These are phyloP conservation scores for Drosophila greeni DNA, from an alignment of 2,888 invertebrate species.

Conservation along the genomic window DNA sequence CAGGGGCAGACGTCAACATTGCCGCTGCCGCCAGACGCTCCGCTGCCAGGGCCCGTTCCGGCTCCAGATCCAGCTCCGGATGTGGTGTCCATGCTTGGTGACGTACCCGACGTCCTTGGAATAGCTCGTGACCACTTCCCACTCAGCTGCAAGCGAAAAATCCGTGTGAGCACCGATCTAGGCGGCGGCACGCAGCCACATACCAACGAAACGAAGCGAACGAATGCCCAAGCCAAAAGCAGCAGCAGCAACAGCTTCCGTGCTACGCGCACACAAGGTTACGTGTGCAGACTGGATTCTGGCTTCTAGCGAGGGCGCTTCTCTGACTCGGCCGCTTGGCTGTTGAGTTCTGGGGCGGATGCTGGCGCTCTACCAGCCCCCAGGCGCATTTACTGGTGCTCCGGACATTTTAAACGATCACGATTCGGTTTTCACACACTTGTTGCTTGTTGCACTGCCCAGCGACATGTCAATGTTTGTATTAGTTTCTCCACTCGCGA, in stretches of 20 bases:
- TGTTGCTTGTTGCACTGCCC: slow-evolving; percentile 57
- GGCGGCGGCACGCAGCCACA: slow-evolving; percentile 26
- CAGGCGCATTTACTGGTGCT: slow-evolving; percentile 22
- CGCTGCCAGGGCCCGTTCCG: slow-evolving; percentile 25
- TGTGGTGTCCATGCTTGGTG: slow-evolving; percentile 56
- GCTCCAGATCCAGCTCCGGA: slow-evolving; percentile 42
- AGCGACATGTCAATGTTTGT: slow-evolving; percentile 75
- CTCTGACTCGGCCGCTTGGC: background rate
- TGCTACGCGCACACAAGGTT: slow-evolving; percentile 79
- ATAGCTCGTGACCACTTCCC: slow-evolving; percentile 22
- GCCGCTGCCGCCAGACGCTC: slow-evolving; percentile 19
- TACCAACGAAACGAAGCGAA: slow-evolving; percentile 33
- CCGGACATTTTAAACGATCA: slow-evolving; percentile 31
- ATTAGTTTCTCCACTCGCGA: slow-evolving; percentile 58
- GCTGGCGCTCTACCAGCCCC: slow-evolving; percentile 11
- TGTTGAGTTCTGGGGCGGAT: background rate
- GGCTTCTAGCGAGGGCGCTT: slow-evolving; percentile 1
- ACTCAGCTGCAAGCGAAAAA: slow-evolving; percentile 18
- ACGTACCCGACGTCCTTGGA: slow-evolving; percentile 65
- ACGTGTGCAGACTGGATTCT: slow-evolving; percentile 71
- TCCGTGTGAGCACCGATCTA: slow-evolving; percentile 18
- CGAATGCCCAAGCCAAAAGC: slow-evolving; percentile 53
- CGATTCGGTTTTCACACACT: slow-evolving; percentile 49
- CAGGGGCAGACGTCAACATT: slow-evolving; percentile 44
- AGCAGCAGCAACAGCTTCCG: slow-evolving; percentile 69